Evolutionary conservation across 2,888 invertebrate species (phyloP).

Genomic region (Ophion ellenae): DNA sequence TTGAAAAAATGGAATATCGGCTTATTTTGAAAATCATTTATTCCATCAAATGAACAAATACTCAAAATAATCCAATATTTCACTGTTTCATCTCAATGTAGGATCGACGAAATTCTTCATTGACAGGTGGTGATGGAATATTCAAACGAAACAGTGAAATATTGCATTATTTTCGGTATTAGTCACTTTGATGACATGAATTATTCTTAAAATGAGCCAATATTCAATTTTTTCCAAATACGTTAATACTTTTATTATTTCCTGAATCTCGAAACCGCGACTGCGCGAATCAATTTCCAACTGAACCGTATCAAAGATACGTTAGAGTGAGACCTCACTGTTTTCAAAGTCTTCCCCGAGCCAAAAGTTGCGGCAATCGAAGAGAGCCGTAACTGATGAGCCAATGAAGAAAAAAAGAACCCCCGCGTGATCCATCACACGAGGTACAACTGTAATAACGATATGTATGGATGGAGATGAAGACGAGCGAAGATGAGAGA

Average conservation of each 20-base stretch:
- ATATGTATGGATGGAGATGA: slow-evolving; percentile 50
- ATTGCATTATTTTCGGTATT: too few species aligned
- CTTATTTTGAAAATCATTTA: too few species aligned
- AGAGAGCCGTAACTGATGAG: slow-evolving; percentile 23
- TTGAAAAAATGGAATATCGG: too few species aligned
- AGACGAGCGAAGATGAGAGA: slow-evolving; percentile 41
- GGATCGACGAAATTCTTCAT: too few species aligned
- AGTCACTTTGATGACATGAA: too few species aligned
- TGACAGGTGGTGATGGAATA: too few species aligned
- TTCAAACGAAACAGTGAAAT: too few species aligned
- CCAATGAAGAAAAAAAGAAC: slow-evolving; percentile 22
- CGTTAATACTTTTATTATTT: not conserved
- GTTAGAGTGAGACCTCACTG: not conserved
- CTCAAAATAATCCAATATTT: too few species aligned
- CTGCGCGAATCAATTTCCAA: not conserved
- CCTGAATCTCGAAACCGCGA: not conserved
- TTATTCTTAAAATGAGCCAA: too few species aligned
- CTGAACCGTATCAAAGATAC: not conserved
- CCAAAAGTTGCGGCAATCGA: not conserved
- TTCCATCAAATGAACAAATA: too few species aligned
- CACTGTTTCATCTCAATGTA: too few species aligned
- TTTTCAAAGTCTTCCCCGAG: not conserved
- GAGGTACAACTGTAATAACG: slow-evolving; percentile 5
- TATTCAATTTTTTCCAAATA: not conserved
- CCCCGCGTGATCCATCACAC: slow-evolving; percentile 22